Conservation (phyloP, 2,888 invertebrate species). For the Lamellibrachia columna region DNA sequence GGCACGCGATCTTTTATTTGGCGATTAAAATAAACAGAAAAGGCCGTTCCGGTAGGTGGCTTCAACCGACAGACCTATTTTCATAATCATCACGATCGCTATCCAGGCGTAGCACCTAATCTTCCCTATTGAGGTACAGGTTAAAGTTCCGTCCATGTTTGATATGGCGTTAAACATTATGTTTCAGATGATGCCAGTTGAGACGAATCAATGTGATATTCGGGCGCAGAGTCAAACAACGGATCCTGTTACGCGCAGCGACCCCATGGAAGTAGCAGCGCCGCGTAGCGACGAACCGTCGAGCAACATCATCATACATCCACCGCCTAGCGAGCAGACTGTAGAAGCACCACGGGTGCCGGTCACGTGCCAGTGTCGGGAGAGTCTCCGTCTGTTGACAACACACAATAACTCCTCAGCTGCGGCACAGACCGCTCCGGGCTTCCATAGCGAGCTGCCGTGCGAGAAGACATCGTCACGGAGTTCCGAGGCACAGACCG, state of each 20-base stretch:
- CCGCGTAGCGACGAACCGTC: not conserved
- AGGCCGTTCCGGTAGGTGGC: too few species aligned
- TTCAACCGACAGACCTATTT: too few species aligned
- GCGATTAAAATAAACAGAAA: too few species aligned
- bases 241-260: not conserved
- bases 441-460: not conserved
- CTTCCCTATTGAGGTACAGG: too few species aligned
- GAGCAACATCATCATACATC: not conserved
- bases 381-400: not conserved
- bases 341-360: not conserved
- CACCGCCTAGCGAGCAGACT: not conserved
- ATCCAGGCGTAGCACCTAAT: too few species aligned
- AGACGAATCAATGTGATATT: not conserved
- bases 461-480: not conserved
- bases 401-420: not conserved
- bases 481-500: not conserved
- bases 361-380: not conserved
- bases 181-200: not conserved
- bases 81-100: too few species aligned
- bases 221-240: not conserved
- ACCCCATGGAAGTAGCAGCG: not conserved
- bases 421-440: not conserved
- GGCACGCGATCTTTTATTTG: too few species aligned
- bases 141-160: too few species aligned
- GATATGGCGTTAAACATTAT: not conserved